A percentile compares a stretch with the other conserved stretches of the same genome.
Evolutionary conservation across 1,140 invertebrate species (phyloP).

Genomic region (Apis dorsata): DNA sequence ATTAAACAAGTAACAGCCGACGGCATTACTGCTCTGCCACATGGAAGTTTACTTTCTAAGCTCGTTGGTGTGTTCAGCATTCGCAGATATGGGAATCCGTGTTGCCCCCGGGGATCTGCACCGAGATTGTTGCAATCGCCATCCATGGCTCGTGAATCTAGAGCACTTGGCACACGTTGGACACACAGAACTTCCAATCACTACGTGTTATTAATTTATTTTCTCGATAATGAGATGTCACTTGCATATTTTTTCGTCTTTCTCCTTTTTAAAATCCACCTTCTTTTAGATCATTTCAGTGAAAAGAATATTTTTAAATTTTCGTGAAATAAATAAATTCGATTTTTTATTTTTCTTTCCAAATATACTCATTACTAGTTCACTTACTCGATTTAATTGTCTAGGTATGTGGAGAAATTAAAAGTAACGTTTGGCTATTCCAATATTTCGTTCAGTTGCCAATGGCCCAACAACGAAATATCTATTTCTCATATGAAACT

Average conservation of each 20-base stretch:
- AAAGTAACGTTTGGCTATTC: conserved; percentile 3
- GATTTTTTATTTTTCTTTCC: not conserved
- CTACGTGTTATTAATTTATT: conserved; percentile 11
- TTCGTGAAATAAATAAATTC: not conserved
- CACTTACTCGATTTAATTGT: not conserved
- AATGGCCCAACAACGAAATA: not conserved
- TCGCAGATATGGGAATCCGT: conserved; percentile 73
- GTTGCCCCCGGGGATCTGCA: conserved; percentile 58
- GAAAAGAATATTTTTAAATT: not conserved
- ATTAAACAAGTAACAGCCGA: conserved; percentile 40
- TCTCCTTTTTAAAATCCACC: too few species aligned
- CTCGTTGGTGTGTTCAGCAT: conserved; percentile 20
- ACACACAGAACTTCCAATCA: conserved; percentile 18
- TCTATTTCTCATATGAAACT: not conserved
- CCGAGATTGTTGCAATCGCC: conserved; percentile 57
- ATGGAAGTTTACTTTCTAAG: conserved; percentile 56
- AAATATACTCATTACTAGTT: not conserved
- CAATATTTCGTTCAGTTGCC: not conserved
- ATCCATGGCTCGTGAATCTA: conserved; percentile 62
- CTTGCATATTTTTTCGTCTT: not conserved
- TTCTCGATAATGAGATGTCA: conserved; percentile 3
- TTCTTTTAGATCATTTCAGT: too few species aligned
- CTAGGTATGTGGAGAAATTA: conserved; percentile 7
- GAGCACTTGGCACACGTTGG: conserved; percentile 54
- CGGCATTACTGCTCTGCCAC: conserved; percentile 25